Percentiles rank a stretch among this genome's conserved stretches.
phyloP scores from a whole-genome alignment of 2,113 vertebrate genomes.

The Pedetes capensis region DNA sequence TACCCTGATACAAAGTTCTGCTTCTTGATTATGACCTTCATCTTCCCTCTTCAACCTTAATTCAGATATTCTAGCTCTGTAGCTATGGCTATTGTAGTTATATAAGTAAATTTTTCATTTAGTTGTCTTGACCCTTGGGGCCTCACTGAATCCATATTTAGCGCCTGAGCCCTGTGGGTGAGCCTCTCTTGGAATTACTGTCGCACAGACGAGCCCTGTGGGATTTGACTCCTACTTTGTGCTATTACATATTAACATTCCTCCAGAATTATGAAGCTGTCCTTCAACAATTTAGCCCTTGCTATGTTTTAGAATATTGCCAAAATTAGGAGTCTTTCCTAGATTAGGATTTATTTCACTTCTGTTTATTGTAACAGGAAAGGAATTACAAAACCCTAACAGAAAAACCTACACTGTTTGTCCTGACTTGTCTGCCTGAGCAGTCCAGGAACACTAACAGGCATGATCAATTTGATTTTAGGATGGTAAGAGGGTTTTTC shows the following conservation, averaged over 20 bases:
- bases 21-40: background rate
- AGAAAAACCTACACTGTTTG: background rate
- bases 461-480: background rate
- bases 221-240: background rate
- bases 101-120: background rate
- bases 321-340: background rate
- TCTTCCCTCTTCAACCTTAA: background rate
- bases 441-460: background rate
- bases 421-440: background rate
- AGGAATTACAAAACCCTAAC: background rate
- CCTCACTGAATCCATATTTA: background rate
- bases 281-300: background rate
- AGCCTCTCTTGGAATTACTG: background rate
- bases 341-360: background rate
- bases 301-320: slow-evolving; percentile 6
- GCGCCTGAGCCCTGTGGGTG: background rate
- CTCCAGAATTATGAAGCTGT: background rate
- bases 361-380: background rate
- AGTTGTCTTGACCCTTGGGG: background rate
- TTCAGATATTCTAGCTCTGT: background rate
- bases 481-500: background rate
- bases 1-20: background rate
- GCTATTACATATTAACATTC: background rate
- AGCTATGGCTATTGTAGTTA: background rate
- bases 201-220: background rate